Conservation (phyloP, 30 jellyfish, hydroid and myxozoan genomes). For the Cassiopea andromeda region DNA sequence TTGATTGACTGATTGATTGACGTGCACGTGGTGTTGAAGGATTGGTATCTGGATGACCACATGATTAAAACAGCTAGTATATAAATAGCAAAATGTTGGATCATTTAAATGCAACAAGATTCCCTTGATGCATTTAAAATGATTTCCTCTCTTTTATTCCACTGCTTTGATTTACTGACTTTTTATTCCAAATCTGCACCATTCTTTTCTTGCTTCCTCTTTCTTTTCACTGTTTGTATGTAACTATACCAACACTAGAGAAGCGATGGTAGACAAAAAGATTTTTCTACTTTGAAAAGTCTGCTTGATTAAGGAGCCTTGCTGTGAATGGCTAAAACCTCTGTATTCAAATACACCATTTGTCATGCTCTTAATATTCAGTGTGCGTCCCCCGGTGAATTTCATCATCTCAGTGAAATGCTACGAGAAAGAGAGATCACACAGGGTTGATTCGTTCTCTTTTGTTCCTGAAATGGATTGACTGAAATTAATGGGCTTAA, state of each 20-base stretch:
- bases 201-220: neutral
- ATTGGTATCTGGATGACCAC: no score
- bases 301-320: conserved; percentile 50
- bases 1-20: no score
- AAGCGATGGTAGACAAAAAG: conserved; percentile 24
- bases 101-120: no score
- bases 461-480: conserved; percentile 62
- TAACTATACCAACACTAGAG: conserved; percentile 19
- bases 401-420: neutral
- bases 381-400: conserved; percentile 33
- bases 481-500: conserved; percentile 77
- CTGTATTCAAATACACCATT: neutral
- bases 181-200: neutral
- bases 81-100: no score
- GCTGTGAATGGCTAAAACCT: conserved; percentile 44
- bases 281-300: conserved; percentile 26
- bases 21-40: no score
- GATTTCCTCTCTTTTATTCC: no score
- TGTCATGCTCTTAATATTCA: conserved; percentile 35
- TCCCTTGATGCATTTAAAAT: no score
- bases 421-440: neutral
- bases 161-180: no score
- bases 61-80: no score
- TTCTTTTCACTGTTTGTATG: conserved; percentile 4
- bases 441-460: conserved; percentile 34